Evolutionary conservation across 2,113 vertebrate genomes (phyloP), one percentile per base, ranked within the genome.

Genomic region (Actenoides hombroni): DNA sequence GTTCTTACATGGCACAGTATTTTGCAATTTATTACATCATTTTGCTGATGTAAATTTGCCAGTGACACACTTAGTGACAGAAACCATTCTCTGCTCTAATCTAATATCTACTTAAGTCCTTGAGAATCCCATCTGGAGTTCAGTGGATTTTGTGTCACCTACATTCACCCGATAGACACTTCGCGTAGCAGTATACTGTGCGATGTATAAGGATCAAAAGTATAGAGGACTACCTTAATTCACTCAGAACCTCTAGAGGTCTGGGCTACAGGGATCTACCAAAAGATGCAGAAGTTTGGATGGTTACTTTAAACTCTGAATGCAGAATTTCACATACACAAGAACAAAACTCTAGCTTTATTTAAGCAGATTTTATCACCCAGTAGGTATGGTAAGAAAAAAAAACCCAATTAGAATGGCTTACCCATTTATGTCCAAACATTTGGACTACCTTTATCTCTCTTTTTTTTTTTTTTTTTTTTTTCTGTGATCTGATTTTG

Each of bases 41-140:
- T 92, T 82, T 83, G 10, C 56, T 77, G 49, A 80, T 88, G 71
- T 2, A 90, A 95, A 95, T 73, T 92, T 93, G 23, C 21, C n/a
- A 57, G 11, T 33, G 21, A 42, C 14, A 73, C 86, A 79, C 9
- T 65, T 60, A 61, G 63, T n/a, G 16, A 57, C 10, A 80, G 44
- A 85, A 90, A 61, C 4, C n/a, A 40, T 80, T 86, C 53, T 53
- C 31, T 82, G 26, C 18, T 83, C 35, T 71, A 39, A 69, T 56
- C 33, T 92, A 70, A 46, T 33, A 64, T 6, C n/a, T 49, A 16
- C 5, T 57, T 19, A 61, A 81, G 44, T 33, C 24, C 25, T 70
- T 65, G 13, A 49, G 44, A 83, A 28, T 24, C 1, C 1, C 10
- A 39, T 20, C 63, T 51, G 28, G n/a, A 83, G 12, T 56, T 79